These are phyloP conservation scores for Andricus quercusramuli DNA, from an alignment of 2,888 invertebrate species.

Conservation along the genomic window DNA sequence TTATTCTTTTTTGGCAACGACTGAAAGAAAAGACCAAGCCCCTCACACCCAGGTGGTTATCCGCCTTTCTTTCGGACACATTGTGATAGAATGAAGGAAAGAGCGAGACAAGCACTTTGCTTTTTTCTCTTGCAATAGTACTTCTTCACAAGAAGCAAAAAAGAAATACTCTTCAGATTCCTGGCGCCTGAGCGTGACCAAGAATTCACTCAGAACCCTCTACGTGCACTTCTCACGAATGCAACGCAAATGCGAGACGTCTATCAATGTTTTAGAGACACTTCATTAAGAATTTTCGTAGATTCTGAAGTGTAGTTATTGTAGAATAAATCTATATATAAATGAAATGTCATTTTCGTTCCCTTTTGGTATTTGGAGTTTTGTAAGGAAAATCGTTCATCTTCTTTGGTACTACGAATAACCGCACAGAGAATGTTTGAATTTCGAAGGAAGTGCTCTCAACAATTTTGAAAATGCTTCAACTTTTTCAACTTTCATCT, in stretches of 20 bases:
- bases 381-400: neutral
- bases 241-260: conserved; percentile 1
- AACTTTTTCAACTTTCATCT: too few relatives aligned
- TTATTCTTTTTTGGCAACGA: conserved; percentile 7
- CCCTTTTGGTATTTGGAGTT: neutral
- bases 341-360: neutral
- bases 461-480: too few relatives aligned
- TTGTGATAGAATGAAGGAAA: conserved; percentile 2
- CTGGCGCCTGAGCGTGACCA: neutral
- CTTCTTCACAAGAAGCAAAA: neutral
- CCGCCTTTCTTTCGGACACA: neutral
- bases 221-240: conserved; percentile 7
- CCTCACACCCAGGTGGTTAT: conserved; percentile 7
- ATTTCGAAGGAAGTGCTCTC: too few relatives aligned
- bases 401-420: too few relatives aligned
- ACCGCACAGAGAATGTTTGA: too few relatives aligned
- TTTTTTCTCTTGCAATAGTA: conserved; percentile 2
- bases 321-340: neutral
- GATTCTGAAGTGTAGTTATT: neutral
- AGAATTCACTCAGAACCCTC: neutral
- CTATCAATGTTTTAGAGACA: too few relatives aligned
- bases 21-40: conserved; percentile 3
- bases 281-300: neutral
- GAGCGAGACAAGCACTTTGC: conserved; percentile 1
- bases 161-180: neutral